Evolutionary conservation across 2,797 vertebrate species (phyloP), one percentile per base, ranked within the genome.

Genomic region (Pantherophis alleghaniensis): DNA sequence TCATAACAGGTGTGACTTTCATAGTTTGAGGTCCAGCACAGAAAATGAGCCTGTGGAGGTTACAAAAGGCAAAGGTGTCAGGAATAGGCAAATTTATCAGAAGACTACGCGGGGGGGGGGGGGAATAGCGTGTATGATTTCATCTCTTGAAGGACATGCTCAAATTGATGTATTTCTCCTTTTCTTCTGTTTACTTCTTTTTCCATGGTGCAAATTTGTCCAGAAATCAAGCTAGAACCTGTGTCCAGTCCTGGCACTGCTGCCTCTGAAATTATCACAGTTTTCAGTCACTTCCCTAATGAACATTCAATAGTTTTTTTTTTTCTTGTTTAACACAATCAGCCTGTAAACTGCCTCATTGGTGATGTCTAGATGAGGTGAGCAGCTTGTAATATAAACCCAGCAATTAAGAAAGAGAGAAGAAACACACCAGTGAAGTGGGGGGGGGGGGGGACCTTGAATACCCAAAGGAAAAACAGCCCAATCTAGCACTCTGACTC

Each of bases 381-480:
- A 47, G 74, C 37, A 22, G 37, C 37, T 83, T 83, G 20, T 83
- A 22, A 83, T 22, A 83, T 83, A 83, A 83, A 47, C 10, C 74
- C 74, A 83, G 4, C 9, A 83, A 74, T 32, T 6, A 69, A 74
- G n/a, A 37, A 74, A 74, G 66, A 74, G 32, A 74, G n/a, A 69
- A 69, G 32, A 79, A 79, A 83, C 3, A 83, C 37, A 12, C 4
- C 74, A 47, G 20, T 42, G 20, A 47, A 42, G 20, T 47, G 1
- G 0, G 18, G 20, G 9, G 32, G 20, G 9, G 32, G 32, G 0
- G 1, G 2, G 1, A 24, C 37, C 14, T 2, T 22, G 9, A 79
- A 42, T 9, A 79, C 74, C 74, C 32, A 79, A 79, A 22, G 37
- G 7, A 42, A 79, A 42, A 79, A 22, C 18, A 79, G 20, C 7